Conservation (phyloP, 2,888 invertebrate species). For the Oasisia sp. region DNA sequence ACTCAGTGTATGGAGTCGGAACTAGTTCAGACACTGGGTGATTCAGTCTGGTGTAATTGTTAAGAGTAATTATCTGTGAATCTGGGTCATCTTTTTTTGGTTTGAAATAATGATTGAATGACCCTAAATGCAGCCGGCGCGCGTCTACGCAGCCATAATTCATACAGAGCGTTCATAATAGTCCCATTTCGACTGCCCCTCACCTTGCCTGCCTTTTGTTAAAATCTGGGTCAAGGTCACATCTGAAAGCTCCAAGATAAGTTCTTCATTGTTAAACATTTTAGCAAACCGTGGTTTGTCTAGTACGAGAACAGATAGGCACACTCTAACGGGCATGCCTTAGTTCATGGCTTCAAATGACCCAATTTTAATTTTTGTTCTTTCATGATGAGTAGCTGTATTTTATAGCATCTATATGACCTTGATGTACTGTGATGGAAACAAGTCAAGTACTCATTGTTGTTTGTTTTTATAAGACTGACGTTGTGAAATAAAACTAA, state of each 20-base stretch:
- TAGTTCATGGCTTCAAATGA: no score
- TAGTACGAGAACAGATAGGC: no score
- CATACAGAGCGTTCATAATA: background rate
- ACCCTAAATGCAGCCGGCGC: background rate
- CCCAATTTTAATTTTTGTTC: no score
- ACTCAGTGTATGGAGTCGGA: background rate
- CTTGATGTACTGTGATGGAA: no score
- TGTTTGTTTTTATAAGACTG: no score
- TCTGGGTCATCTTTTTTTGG: background rate
- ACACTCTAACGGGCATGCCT: no score
- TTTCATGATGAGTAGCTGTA: no score
- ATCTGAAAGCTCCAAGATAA: background rate
- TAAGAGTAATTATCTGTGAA: background rate
- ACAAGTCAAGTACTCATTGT: no score
- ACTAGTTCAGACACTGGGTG: background rate
- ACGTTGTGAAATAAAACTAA: no score
- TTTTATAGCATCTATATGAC: no score
- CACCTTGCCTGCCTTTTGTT: background rate
- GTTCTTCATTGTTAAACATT: background rate
- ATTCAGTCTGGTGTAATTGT: background rate
- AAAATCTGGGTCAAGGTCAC: background rate
- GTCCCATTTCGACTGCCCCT: background rate
- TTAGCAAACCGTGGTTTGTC: background rate
- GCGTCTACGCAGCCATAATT: background rate
- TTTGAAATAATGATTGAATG: background rate